A percentile compares a stretch with the other conserved stretches of the same genome.
These are phyloP conservation scores for Agrotis ipsilon DNA, from an alignment of 2,888 invertebrate species.

Conservation along the genomic window DNA sequence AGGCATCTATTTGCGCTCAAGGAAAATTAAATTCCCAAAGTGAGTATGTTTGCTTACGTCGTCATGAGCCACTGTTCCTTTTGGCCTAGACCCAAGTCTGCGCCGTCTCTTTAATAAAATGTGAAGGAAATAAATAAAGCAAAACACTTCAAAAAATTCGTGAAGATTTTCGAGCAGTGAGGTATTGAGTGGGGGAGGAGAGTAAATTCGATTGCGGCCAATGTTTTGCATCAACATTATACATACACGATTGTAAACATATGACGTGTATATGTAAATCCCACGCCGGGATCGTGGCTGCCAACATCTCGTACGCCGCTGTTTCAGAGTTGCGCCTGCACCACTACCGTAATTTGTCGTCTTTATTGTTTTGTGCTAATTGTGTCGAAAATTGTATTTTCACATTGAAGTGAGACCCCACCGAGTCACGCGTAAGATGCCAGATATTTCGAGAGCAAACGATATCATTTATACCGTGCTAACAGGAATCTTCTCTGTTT, in stretches of 20 bases:
- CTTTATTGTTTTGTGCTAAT: constrained; percentile 67
- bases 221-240: constrained; percentile 68
- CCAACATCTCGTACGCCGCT: constrained; percentile 86
- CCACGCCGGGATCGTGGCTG: constrained; percentile 77
- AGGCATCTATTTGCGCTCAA: constrained; percentile 65
- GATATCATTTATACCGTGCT: constrained; percentile 71
- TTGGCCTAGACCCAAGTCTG: constrained; percentile 83
- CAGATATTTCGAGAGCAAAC: constrained; percentile 71
- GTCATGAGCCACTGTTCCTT: constrained; percentile 70
- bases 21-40: constrained; percentile 65
- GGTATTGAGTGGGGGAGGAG: constrained; percentile 42
- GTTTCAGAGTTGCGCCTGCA: constrained; percentile 72
- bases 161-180: constrained; percentile 56
- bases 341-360: constrained; percentile 72
- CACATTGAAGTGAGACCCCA: constrained; percentile 53
- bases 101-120: constrained; percentile 77
- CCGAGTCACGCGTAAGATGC: constrained; percentile 70
- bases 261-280: constrained; percentile 72
- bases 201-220: constrained; percentile 66
- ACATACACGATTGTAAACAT: constrained; percentile 71
- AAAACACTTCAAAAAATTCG: constrained; percentile 74
- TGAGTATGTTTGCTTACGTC: constrained; percentile 62
- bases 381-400: constrained; percentile 66
- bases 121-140: constrained; percentile 69
- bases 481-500: constrained; percentile 70